Conservation (phyloP, 2,797 vertebrate species). For the Tragelaphus oryx region DNA sequence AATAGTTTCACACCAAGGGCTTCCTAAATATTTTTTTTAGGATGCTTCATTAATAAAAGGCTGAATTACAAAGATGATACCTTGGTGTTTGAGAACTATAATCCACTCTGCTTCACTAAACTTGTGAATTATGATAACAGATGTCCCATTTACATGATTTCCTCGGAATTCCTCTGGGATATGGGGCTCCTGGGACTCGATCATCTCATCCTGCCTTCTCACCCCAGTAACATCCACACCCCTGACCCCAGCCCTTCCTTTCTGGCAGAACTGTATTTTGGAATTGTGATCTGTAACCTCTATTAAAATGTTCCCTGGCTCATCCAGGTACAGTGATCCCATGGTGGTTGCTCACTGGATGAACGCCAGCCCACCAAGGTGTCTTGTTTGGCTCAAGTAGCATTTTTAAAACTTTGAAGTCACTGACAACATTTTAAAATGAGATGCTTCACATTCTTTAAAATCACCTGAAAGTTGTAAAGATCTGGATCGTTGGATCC, state of each 20-base stretch:
- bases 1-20: neutral
- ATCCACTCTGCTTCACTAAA: neutral
- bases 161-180: neutral
- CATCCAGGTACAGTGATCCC: fast-evolving
- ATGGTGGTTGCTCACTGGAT: neutral
- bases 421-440: neutral
- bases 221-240: neutral
- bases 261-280: neutral
- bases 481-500: neutral
- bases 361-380: neutral
- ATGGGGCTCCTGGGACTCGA: neutral
- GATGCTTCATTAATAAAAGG: neutral
- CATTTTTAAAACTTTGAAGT: neutral
- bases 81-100: neutral
- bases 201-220: neutral
- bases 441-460: neutral
- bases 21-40: neutral
- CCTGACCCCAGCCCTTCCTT: neutral
- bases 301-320: neutral
- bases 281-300: neutral
- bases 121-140: neutral
- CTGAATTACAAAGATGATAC: neutral
- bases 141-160: neutral
- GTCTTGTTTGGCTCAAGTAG: neutral
- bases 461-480: neutral